These are phyloP conservation scores for Choreutis nemorana DNA, from an alignment of 2,888 invertebrate genomes.

Conservation along the genomic window DNA sequence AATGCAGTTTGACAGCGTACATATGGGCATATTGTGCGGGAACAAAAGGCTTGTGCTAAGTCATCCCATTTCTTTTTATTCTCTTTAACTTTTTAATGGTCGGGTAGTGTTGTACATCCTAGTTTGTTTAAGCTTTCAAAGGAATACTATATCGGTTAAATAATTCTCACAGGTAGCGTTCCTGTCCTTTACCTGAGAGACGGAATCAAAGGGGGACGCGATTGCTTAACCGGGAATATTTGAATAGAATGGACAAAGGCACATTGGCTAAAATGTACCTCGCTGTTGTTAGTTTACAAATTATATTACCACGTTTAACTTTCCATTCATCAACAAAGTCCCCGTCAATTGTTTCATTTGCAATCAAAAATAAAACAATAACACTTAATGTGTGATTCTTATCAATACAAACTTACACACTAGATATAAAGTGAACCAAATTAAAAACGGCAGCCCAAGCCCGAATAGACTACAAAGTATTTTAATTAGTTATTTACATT, in stretches of 20 bases:
- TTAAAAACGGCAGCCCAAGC: no score
- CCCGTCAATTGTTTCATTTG: no score
- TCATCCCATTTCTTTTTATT: constrained; percentile 47
- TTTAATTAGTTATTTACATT: no score
- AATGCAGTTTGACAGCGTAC: constrained; percentile 64
- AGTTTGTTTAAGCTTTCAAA: constrained; percentile 7
- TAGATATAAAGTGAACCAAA: no score
- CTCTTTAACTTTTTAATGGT: constrained; percentile 37
- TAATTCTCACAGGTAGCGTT: constrained; percentile 44
- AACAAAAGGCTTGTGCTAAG: constrained; percentile 62
- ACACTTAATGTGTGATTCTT: no score
- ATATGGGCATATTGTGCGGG: constrained; percentile 47
- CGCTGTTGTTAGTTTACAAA: no score
- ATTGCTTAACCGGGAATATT: constrained; percentile 41
- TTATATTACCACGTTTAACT: no score
- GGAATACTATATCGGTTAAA: constrained; percentile 21
- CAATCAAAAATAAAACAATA: no score
- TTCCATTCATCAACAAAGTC: no score
- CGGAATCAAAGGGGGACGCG: constrained; percentile 34
- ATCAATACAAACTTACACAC: no score
- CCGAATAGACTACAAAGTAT: no score
- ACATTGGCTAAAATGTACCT: constrained; percentile 15
- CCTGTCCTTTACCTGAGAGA: constrained; percentile 41
- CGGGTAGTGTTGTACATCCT: constrained; percentile 9
- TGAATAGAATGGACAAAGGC: constrained; percentile 43